Base-by-base conservation (phyloP, 2,113 vertebrate genomes). In the Pygoscelis adeliae region DNA sequence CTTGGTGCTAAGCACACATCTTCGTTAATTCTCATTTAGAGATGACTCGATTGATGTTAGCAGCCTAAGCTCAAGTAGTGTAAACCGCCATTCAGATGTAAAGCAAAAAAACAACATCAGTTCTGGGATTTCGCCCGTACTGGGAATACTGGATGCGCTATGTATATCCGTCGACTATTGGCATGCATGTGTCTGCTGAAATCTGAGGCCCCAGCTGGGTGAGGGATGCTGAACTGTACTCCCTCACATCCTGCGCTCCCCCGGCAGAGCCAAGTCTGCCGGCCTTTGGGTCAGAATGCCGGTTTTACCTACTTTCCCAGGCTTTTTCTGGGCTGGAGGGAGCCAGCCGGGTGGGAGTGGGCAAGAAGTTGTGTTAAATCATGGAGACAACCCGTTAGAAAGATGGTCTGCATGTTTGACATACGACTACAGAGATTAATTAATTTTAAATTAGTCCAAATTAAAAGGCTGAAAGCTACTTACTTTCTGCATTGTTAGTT, bases 21-120 rank as follows among this genome's bases (percentile, higher is more conserved):
- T 90, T 94, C 90, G 93, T 96, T 94, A 94, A 71, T 84, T 89
- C 90, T 70, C 67, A 63, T 83, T 87, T 83, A 82, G 63, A 90
- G 69, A 49, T 40, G 19, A 87, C 83, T 76, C 21, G 32, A 53
- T 56, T 50, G 79, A 42, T 55, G 44, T 53, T 50, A 58, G 74
- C 82, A 87, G 53, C 2, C 0, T 66, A 86, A 70, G 30, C 82
- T 79, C 69, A 52, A 71, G 44, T 9, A 14, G 32, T 6, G 11
- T 23, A 22, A 91, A 25, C 42, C 27, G 40, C 67, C 38, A 9
- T 53, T 74, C 71, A 63, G 50, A 44, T 55, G 55, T 20, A 58
- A 86, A 73, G 47, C 26, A 22, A 27, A 55, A 42, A 82, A 70
- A 15, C 26, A 84, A 1, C 27, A 16, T 42, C 32, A 23, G 4